These are phyloP conservation scores for Norana najaformis DNA, from an alignment of 2,888 invertebrate species.

Conservation along the genomic window DNA sequence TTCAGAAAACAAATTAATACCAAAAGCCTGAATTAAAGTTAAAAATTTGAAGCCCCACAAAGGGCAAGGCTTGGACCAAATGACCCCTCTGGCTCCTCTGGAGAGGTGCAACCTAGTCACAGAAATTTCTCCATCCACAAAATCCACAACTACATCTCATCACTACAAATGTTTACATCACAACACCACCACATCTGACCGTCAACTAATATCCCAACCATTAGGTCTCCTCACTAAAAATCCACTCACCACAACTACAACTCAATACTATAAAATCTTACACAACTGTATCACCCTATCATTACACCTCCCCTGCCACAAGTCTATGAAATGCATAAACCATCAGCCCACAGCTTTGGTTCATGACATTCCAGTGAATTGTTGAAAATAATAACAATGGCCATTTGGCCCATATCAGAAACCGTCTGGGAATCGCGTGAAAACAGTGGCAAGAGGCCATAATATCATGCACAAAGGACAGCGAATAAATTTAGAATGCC, in stretches of 20 bases:
- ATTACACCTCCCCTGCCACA: background rate
- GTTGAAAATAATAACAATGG: constrained; percentile 1
- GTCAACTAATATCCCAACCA: background rate
- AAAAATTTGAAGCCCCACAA: background rate
- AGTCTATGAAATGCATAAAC: background rate
- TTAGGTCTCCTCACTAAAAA: background rate
- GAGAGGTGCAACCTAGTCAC: background rate
- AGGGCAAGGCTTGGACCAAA: background rate
- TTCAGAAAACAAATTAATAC: background rate
- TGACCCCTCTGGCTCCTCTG: background rate
- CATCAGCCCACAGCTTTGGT: background rate
- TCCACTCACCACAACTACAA: background rate
- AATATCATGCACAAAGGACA: constrained; percentile 6
- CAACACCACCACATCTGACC: background rate
- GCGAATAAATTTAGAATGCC: background rate
- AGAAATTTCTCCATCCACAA: background rate
- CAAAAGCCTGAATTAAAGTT: background rate
- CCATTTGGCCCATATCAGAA: background rate
- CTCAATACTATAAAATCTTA: background rate
- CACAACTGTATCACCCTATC: background rate
- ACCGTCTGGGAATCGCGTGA: background rate
- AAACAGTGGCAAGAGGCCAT: background rate
- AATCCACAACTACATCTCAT: background rate
- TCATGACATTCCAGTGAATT: constrained; percentile 7
- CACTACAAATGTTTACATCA: background rate